Evolutionary conservation across 2,888 invertebrate species (phyloP).

Genomic region (Xestia rhomboidea): DNA sequence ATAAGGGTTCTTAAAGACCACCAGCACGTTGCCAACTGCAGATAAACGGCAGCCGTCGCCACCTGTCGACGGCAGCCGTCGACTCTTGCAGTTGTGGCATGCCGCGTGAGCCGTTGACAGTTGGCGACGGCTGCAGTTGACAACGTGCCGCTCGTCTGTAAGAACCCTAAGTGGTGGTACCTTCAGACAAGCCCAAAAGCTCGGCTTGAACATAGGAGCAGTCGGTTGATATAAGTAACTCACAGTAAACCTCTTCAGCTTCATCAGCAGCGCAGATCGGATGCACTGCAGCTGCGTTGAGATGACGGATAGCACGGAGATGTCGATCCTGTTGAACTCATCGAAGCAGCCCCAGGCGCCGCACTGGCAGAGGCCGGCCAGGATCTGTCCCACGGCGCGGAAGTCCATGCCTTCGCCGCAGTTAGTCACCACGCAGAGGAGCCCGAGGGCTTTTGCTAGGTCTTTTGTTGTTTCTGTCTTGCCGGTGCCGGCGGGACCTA

Average conservation of each 20-base stretch:
- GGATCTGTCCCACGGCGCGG: slow-evolving; percentile 92
- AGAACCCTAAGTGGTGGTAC: too few species aligned
- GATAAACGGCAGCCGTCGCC: too few species aligned
- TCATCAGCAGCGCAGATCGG: slow-evolving; percentile 94
- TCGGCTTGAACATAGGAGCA: not conserved
- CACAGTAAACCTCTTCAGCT: slow-evolving; percentile 94
- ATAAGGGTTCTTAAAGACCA: too few species aligned
- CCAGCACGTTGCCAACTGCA: too few species aligned
- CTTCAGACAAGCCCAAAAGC: not conserved
- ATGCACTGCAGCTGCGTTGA: slow-evolving; percentile 98
- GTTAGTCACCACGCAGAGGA: slow-evolving; percentile 96
- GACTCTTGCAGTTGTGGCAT: too few species aligned
- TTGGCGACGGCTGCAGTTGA: too few species aligned
- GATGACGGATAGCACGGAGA: slow-evolving; percentile 97
- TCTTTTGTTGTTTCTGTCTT: slow-evolving; percentile 98
- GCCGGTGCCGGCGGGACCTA: slow-evolving; percentile 95
- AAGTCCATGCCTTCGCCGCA: slow-evolving; percentile 98
- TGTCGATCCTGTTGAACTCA: slow-evolving; percentile 98
- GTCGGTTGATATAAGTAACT: slow-evolving; percentile 41
- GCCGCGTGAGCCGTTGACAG: too few species aligned
- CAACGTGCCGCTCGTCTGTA: too few species aligned
- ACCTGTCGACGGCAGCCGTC: too few species aligned
- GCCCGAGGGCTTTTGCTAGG: slow-evolving; percentile 96
- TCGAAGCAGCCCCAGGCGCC: slow-evolving; percentile 99
- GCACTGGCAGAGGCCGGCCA: slow-evolving; percentile 95